Base-by-base conservation (phyloP, 1,140 invertebrate genomes). In the Hormaphis cornu region DNA sequence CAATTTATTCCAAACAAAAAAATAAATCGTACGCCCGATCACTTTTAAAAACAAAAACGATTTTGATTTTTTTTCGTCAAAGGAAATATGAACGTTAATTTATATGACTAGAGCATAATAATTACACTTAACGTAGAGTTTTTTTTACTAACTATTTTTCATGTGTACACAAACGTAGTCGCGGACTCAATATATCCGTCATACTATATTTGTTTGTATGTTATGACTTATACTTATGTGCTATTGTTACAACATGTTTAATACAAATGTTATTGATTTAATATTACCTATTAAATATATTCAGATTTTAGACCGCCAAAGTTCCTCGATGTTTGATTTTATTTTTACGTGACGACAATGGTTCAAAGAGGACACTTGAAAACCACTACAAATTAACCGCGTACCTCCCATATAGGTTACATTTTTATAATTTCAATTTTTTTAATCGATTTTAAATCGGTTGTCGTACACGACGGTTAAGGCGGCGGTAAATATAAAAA, bases 1-100 rank as follows among this genome's bases (percentile, higher is more conserved):
- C 44, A 28, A 48, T 35, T 50, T 66, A 6, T 30, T n/a, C 12
- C 30, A 66, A 66, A 33, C 48, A 46, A 44, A 48, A 22, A 50
- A 28, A 48, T n/a, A 46, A 63, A 33, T n/a, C 61, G 61, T 48
- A 48, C 61, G 61, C 35, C 44, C 40, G 42, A 66, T 50, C 44
- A 66, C 28, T 35, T n/a, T n/a, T n/a, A n/a, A 42, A 66, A 63
- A 66, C 28, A 66, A 66, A 66, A 50, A 66, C 33, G 35, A 66
- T 66, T 66, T 66, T 66, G 61, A 66, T 66, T 66, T 66, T 58
- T 56, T 63, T 63, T 63, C 18, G 12, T 46, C 42, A 50, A 48
- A 66, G 44, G 61, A 66, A 66, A 66, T 66, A 66, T 66, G 50
- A 50, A 66, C 10, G 44, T 66, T 66, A 66, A 66, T 66, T 66